A percentile compares a stretch with the other conserved stretches of the same genome.
Conservation (phyloP, 2,113 vertebrate species). For the Gasterosteus nipponicus region DNA sequence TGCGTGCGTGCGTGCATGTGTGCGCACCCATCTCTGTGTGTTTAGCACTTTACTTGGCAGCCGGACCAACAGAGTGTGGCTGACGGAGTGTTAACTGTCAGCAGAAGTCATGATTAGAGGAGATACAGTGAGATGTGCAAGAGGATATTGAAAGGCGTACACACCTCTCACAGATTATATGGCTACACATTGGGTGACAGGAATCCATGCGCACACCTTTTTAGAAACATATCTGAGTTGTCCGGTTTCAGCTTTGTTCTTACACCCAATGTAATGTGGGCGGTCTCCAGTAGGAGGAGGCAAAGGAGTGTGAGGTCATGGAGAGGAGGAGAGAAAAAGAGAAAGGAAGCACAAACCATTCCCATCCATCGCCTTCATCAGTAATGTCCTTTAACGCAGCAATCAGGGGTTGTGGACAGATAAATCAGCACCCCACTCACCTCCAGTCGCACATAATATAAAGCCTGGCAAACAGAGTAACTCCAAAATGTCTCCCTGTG, state of each 20-base stretch:
- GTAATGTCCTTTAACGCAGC: conserved; percentile 74
- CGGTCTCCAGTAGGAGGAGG: conserved; percentile 20
- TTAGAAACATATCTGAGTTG: not conserved
- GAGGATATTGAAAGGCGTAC: not conserved
- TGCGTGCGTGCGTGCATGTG: not conserved
- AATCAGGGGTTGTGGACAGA: conserved; percentile 71
- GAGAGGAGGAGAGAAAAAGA: not conserved
- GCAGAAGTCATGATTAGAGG: not conserved
- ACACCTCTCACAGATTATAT: not conserved
- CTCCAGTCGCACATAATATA: no score
- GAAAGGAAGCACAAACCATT: conserved; percentile 34
- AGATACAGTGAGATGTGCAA: not conserved
- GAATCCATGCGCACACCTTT: not conserved
- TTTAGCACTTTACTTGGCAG: not conserved
- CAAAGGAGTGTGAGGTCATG: no score
- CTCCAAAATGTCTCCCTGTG: no score
- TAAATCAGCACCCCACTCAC: conserved; percentile 60
- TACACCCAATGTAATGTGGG: conserved; percentile 44
- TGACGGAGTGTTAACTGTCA: conserved; percentile 8
- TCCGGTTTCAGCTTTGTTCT: conserved; percentile 15
- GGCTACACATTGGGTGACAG: not conserved
- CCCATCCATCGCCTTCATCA: conserved; percentile 77
- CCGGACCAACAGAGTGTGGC: conserved; percentile 6
- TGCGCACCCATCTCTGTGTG: not conserved
- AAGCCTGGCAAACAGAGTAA: no score